Evolutionary conservation across 2,797 vertebrate genomes (phyloP).

Genomic region (Sebastes baramenuke): DNA sequence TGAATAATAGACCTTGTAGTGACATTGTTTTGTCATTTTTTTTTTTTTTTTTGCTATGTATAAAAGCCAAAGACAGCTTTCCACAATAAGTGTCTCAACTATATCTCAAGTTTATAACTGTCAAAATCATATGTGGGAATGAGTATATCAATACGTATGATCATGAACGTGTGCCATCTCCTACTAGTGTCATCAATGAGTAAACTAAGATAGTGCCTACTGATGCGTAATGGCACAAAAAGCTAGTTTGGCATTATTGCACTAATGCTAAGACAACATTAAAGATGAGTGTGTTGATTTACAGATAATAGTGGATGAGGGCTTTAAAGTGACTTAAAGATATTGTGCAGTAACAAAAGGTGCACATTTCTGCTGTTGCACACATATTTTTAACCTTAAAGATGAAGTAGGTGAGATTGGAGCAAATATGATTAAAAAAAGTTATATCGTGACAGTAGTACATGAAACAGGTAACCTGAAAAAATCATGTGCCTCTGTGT

Average conservation of each 20-base stretch:
- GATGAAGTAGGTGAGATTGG: too few relatives aligned
- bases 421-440: too few relatives aligned
- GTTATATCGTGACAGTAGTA: too few relatives aligned
- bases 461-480: too few relatives aligned
- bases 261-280: background rate
- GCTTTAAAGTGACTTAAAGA: background rate
- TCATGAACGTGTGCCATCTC: background rate
- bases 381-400: rapidly evolving
- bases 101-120: background rate
- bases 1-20: background rate
- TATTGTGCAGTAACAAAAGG: background rate
- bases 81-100: background rate
- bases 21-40: background rate
- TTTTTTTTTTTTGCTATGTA: background rate
- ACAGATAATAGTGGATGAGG: background rate
- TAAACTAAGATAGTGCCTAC: too few relatives aligned
- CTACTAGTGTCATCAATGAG: background rate
- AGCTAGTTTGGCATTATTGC: background rate
- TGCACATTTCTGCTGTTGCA: background rate
- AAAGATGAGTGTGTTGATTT: background rate
- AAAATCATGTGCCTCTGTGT: too few relatives aligned
- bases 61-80: background rate
- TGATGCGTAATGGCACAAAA: background rate
- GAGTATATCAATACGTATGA: background rate
- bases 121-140: background rate